Evolutionary conservation across 2,888 invertebrate species (phyloP).

Genomic region (Synergus japonicus): DNA sequence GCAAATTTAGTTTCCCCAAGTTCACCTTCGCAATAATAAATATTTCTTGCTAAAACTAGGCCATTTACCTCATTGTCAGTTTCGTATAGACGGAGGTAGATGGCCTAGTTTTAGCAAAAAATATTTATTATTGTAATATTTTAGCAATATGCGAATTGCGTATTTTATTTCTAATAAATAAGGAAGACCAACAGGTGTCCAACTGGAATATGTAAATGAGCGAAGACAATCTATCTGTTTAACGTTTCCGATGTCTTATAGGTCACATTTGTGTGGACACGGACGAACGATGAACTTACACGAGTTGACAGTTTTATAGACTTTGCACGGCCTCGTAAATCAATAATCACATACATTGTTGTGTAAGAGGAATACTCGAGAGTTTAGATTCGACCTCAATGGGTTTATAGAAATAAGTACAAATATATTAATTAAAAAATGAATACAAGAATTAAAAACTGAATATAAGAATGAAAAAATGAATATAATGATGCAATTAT

Average conservation of each 20-base stretch:
- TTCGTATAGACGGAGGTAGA: too few species aligned
- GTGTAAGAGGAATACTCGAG: neutral
- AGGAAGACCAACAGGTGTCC: neutral
- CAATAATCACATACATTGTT: constrained; percentile 19
- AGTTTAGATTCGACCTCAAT: neutral
- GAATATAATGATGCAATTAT: too few species aligned
- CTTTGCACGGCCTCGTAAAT: constrained; percentile 33
- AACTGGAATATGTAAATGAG: neutral
- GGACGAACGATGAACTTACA: constrained; percentile 3
- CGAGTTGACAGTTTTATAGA: constrained; percentile 32
- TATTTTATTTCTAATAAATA: neutral
- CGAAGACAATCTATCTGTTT: constrained; percentile 9
- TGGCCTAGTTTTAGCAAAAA: too few species aligned
- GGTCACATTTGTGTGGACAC: neutral
- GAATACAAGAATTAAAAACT: neutral
- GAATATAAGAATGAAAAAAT: too few species aligned
- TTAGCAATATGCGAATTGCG: neutral
- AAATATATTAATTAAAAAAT: neutral
- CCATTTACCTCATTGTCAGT: too few species aligned
- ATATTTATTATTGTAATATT: neutral
- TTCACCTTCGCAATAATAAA: too few species aligned
- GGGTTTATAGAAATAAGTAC: neutral
- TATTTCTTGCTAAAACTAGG: too few species aligned
- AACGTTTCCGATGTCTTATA: constrained; percentile 1
- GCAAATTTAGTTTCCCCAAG: too few species aligned